Conservation (phyloP, 2,888 invertebrate genomes). For the Pachymerium ferrugineum region DNA sequence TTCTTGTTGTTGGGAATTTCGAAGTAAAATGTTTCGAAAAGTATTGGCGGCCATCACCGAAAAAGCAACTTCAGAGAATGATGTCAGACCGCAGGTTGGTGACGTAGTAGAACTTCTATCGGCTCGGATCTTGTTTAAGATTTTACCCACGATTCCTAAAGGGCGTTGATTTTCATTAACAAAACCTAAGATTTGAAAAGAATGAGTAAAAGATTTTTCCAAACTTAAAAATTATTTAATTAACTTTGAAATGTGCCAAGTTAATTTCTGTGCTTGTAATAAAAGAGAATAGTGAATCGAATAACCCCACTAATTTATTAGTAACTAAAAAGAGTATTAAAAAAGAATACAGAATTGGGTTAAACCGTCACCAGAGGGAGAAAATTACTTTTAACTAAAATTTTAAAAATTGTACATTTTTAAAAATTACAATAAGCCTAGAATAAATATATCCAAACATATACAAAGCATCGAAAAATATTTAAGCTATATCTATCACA, state of each 20-base stretch:
- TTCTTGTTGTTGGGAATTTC: conserved; percentile 34
- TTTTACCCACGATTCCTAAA: conserved; percentile 35
- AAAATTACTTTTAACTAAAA: too few species aligned
- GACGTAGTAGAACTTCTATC: not conserved
- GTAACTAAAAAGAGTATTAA: too few species aligned
- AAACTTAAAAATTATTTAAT: not conserved
- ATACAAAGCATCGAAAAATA: too few species aligned
- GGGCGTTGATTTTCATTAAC: conserved; percentile 20
- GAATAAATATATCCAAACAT: not conserved
- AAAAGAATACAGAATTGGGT: not conserved
- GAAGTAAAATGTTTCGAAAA: conserved; percentile 31
- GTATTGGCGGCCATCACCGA: conserved; percentile 35
- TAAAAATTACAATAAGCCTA: not conserved
- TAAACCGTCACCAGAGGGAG: not conserved
- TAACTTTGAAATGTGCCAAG: too few species aligned
- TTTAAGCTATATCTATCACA: too few species aligned
- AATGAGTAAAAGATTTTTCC: conserved; percentile 27
- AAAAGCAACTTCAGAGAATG: conserved; percentile 34
- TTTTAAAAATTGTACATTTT: too few species aligned
- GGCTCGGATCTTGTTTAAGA: conserved; percentile 29
- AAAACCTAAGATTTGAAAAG: conserved; percentile 32
- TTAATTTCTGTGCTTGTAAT: conserved; percentile 32
- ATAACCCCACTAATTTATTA: not conserved
- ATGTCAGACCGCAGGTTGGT: not conserved
- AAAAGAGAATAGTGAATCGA: not conserved